These are phyloP conservation scores for Hyposoter didymator DNA, from an alignment of 2,888 invertebrate species.

Conservation along the genomic window DNA sequence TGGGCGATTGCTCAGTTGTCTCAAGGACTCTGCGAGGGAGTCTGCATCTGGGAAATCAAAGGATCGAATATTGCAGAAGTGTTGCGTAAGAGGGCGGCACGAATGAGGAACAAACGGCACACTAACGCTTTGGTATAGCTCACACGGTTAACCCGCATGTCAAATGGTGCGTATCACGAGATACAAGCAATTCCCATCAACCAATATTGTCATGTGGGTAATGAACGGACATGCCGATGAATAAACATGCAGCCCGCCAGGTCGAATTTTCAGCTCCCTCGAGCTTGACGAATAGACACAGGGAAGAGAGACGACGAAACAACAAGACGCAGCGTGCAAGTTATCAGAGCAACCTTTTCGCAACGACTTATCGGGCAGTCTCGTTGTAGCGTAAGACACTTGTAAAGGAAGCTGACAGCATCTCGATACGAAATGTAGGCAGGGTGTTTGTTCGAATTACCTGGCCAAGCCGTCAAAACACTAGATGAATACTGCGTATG, in stretches of 20 bases:
- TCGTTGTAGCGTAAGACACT: no score
- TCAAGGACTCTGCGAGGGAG: neutral
- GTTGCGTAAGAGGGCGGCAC: constrained; percentile 17
- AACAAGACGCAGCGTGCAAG: constrained; percentile 7
- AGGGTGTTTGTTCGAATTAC: no score
- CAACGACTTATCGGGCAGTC: neutral
- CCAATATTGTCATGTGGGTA: constrained; percentile 84
- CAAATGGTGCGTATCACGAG: constrained; percentile 83
- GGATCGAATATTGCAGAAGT: constrained; percentile 46
- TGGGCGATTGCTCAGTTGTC: neutral
- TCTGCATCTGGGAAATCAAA: constrained; percentile 25
- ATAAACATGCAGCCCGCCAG: constrained; percentile 80
- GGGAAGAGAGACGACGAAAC: constrained; percentile 30
- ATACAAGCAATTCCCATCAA: constrained; percentile 83
- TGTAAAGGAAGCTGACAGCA: no score
- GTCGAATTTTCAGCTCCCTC: constrained; percentile 52
- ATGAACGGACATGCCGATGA: constrained; percentile 82
- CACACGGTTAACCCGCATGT: constrained; percentile 79
- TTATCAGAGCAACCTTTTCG: neutral
- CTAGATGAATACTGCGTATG: no score
- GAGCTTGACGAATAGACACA: constrained; percentile 34
- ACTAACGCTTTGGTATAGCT: constrained; percentile 46
- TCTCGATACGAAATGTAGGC: no score
- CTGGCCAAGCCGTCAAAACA: no score
- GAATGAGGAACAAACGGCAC: constrained; percentile 48